Conservation (phyloP, 2,113 vertebrate species). For the Laterallus jamaicensis region DNA sequence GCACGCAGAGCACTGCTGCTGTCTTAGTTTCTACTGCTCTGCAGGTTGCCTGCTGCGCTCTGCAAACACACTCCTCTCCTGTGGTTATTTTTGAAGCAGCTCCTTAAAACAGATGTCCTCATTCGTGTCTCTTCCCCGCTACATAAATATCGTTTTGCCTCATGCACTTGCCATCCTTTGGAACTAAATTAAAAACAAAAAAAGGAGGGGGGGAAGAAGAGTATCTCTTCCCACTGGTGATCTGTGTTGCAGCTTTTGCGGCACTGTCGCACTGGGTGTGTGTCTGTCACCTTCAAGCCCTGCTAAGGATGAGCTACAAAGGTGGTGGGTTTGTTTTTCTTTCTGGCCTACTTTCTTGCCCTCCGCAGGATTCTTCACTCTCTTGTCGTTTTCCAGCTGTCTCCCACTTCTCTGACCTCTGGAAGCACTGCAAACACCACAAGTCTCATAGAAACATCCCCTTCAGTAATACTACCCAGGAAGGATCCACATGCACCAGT, state of each 20-base stretch:
- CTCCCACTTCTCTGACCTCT: background rate
- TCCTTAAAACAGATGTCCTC: slow-evolving; percentile 33
- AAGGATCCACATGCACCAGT: background rate
- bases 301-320: background rate
- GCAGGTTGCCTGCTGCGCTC: background rate
- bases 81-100: slow-evolving; percentile 37
- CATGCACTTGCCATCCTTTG: background rate
- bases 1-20: background rate
- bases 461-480: background rate
- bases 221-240: background rate
- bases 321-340: background rate
- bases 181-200: background rate
- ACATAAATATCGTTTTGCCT: slow-evolving; percentile 30
- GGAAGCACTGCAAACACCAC: background rate
- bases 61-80: background rate
- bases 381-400: background rate
- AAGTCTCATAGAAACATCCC: background rate
- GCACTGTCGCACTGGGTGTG: background rate
- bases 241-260: background rate
- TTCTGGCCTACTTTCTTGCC: background rate
- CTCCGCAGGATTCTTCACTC: background rate
- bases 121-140: background rate
- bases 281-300: background rate
- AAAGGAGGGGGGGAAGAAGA: background rate
- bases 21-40: background rate